Conservation (phyloP, 1,140 invertebrate genomes). For the Pristionchus pacificus region DNA sequence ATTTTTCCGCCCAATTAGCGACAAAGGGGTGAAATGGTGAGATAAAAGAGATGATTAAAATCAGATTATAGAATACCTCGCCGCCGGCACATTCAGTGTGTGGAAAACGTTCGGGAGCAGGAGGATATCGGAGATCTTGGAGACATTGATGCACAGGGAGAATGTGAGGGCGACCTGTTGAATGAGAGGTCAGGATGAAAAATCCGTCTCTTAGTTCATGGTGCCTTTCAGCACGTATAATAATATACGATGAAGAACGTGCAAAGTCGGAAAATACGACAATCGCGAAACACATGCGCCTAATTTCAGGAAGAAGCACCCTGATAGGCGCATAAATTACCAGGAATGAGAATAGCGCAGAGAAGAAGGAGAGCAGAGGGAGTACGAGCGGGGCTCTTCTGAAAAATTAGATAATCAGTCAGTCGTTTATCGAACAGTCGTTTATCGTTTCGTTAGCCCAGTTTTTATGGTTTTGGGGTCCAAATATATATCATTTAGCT, state of each 20-base stretch:
- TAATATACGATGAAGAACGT: too few species aligned
- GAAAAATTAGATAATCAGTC: background rate
- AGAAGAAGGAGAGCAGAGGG: background rate
- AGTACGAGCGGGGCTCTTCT: background rate
- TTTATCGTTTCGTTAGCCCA: background rate
- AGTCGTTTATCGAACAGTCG: background rate
- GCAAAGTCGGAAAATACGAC: too few species aligned
- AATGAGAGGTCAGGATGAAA: background rate
- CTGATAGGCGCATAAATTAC: too few species aligned
- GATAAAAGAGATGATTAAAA: too few species aligned
- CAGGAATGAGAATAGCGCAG: background rate
- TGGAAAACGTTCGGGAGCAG: background rate
- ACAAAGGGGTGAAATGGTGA: too few species aligned
- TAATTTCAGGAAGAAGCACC: too few species aligned
- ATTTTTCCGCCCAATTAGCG: too few species aligned
- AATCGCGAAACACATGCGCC: too few species aligned
- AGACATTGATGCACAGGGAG: background rate
- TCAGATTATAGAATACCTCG: background rate
- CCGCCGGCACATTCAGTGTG: background rate
- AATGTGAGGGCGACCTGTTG: background rate
- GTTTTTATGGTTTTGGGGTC: background rate
- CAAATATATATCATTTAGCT: background rate
- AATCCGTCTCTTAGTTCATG: too few species aligned
- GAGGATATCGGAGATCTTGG: background rate
- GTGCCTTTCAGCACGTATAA: too few species aligned